Evolutionary conservation across 2,113 vertebrate species (phyloP), one percentile per base, ranked within the genome.

Genomic region (Xyrauchen texanus): DNA sequence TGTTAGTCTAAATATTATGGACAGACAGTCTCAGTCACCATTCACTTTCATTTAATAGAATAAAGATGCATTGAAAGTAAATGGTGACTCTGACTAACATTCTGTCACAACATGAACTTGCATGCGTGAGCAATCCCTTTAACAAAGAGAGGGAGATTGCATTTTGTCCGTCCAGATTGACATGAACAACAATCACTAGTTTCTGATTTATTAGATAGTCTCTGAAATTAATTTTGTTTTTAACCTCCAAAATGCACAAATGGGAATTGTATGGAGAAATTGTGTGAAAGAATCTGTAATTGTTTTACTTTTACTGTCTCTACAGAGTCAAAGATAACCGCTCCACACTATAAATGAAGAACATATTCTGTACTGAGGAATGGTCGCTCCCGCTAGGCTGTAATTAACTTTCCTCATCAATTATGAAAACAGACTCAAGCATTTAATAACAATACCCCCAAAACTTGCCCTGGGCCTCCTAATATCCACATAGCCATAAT

Each of bases 191-290:
- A 90, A 86, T 92, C 86, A 85, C 89, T 92, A 92, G 90, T 90
- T 91, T 92, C 89, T 89, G 91, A 93, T 94, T 91, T 89, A 91
- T 91, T 89, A n/a, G n/a, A n/a, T n/a, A 92, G 87, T 81, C 69
- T 80, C 90, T 90, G 90, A 94, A 93, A 94, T 92, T 91, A 91
- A 93, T 93, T n/a, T n/a, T 93, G 92, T 78, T 86, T 86, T 90
- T 86, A n/a, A n/a, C n/a, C n/a, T n/a, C n/a, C 84, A 86, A 92
- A 93, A 92, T 90, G 90, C 21, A 34, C 89, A 88, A 89, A 91
- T 88, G 90, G 91, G 92, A 92, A 93, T 94, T 89, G 92, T 90
- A 90, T 89, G 89, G 88, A 88, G 87, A 92, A 92, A 91, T 83
- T 91, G 88, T 90, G 88, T 87, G 89, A 90, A 90, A 91, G 89